phyloP scores from a whole-genome alignment of 2,113 vertebrate genomes.

The Egretta garzetta region DNA sequence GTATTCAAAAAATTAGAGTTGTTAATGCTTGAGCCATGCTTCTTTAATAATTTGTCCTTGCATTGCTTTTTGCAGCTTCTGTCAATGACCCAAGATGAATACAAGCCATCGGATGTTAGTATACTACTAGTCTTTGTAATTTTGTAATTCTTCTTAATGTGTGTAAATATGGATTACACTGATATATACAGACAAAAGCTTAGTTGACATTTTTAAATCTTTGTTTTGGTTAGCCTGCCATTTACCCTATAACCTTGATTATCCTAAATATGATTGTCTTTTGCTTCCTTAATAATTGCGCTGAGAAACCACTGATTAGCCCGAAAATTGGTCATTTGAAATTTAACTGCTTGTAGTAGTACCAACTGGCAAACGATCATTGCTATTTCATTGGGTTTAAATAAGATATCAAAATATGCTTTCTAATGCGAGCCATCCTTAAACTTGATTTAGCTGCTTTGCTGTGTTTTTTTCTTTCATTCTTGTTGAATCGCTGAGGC shows the following conservation, averaged over 20 bases:
- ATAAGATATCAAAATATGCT: constrained; percentile 4
- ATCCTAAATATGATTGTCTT: background rate
- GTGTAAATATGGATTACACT: background rate
- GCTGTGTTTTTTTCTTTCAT: background rate
- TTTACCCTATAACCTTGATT: background rate
- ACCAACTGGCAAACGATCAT: constrained; percentile 26
- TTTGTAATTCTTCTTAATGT: background rate
- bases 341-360: background rate
- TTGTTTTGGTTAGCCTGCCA: background rate
- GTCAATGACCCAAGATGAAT: constrained; percentile 92
- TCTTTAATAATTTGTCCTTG: constrained; percentile 74
- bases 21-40: constrained; percentile 46
- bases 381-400: constrained; percentile 42
- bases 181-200: background rate
- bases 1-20: background rate
- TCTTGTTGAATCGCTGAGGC: background rate
- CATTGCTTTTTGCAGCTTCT: constrained; percentile 90
- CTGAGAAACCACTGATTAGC: background rate
- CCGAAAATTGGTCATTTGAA: background rate
- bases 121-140: constrained; percentile 68
- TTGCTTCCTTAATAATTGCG: background rate
- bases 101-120: constrained; percentile 96
- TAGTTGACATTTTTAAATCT: background rate
- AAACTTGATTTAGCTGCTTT: constrained; percentile 23
- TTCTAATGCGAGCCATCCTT: constrained; percentile 47